A percentile compares a stretch with the other conserved stretches of the same genome.
These are phyloP conservation scores for Sympetrum striolatum DNA, from an alignment of 2,888 invertebrate species.

Conservation along the genomic window DNA sequence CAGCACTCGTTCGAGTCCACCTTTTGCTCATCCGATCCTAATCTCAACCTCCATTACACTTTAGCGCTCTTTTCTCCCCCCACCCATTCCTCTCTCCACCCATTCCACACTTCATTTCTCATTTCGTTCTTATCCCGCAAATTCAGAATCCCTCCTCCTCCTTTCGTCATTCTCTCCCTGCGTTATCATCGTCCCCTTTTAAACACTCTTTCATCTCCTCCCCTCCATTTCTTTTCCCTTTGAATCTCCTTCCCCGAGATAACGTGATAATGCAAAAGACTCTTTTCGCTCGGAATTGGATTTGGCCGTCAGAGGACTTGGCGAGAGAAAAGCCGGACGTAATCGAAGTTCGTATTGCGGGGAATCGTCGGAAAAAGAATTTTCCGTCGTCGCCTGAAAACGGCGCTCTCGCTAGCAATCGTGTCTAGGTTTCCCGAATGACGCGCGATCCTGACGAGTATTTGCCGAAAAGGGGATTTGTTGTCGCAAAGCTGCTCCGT, in stretches of 20 bases:
- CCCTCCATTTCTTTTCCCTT: background rate
- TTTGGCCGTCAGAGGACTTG: background rate
- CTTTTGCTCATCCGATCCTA: background rate
- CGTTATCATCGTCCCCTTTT: background rate
- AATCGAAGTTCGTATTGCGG: background rate
- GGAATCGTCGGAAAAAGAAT: background rate
- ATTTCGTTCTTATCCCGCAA: background rate
- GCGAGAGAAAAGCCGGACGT: background rate
- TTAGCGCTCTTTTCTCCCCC: background rate
- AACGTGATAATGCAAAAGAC: background rate
- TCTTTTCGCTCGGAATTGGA: background rate
- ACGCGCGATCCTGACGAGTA: background rate
- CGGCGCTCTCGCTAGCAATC: background rate
- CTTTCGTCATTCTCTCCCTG: background rate
- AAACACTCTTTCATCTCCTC: background rate
- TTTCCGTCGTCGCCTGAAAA: background rate
- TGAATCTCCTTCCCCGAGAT: background rate
- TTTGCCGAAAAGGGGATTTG: too few relatives aligned
- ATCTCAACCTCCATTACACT: background rate
- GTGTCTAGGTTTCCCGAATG: background rate
- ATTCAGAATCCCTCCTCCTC: background rate
- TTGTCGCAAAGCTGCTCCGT: too few relatives aligned
- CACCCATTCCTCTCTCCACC: background rate
- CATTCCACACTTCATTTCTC: background rate
- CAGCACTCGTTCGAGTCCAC: background rate